Evolutionary conservation across 2,113 vertebrate species (phyloP).

Genomic region (Malaclemys terrapin): DNA sequence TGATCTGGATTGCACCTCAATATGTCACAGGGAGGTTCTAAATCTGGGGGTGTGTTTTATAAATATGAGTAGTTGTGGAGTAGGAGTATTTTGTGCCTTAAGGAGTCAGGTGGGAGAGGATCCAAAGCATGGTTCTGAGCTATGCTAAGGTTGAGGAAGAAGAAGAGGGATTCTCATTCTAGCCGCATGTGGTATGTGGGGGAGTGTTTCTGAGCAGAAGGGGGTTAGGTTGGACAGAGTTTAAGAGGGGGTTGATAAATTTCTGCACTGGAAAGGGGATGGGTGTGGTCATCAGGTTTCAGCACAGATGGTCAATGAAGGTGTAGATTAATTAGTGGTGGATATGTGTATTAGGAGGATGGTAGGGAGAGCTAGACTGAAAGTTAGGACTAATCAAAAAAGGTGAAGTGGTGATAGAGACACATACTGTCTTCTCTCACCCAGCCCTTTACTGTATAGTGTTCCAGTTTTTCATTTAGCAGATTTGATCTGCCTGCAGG

Average conservation of each 20-base stretch:
- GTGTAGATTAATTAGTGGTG: neutral
- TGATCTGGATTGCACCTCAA: neutral
- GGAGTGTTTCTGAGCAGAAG: neutral
- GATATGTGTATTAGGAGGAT: neutral
- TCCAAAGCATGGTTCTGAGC: neutral
- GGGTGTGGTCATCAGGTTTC: neutral
- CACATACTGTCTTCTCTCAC: neutral
- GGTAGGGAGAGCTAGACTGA: neutral
- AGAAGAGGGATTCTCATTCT: neutral
- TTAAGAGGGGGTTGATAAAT: neutral
- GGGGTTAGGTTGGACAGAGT: neutral
- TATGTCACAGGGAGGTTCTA: neutral
- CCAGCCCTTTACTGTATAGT: constrained; percentile 23
- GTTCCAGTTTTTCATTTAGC: constrained; percentile 7
- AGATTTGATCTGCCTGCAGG: neutral
- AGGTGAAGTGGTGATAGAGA: neutral
- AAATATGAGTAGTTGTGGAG: neutral
- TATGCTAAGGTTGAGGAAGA: neutral
- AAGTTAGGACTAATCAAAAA: neutral
- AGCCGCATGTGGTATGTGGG: neutral
- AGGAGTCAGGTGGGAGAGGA: neutral
- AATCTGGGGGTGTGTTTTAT: neutral
- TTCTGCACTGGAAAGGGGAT: neutral
- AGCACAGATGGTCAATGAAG: neutral
- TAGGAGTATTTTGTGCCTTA: neutral